Evolutionary conservation across 1,140 invertebrate genomes (phyloP), one percentile per base, ranked within the genome.

Genomic region (Polypedilum pembai): DNA sequence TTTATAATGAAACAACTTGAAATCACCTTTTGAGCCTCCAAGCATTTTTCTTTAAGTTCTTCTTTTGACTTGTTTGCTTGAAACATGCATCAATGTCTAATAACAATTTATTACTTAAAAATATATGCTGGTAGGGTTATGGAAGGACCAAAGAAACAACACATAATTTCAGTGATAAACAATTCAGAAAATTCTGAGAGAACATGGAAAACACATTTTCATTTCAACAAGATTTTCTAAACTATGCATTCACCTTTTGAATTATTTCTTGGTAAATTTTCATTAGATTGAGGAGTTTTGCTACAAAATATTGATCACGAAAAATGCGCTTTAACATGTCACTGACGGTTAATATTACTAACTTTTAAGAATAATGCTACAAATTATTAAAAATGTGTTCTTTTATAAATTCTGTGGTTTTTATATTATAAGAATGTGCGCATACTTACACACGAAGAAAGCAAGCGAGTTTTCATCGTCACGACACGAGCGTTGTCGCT

Each of bases 21-120:
- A 69, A 69, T 69, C 65, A 69, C 65, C 65, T 69, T 69, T 69
- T 69, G 18, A 69, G 65, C 65, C 65, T 69, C 17, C 65, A 69
- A 69, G 65, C 65, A 69, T 3, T 69, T 69, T 69, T 18, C 5
- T 18, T 1, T 69, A 3, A 20, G 12, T 56, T 56, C 8, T 45
- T 45, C 41, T 8, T 45, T 56, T 33, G 12, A 15, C 10, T 56
- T n/a, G 12, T 3, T n/a, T 4, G 12, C 45, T 56, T 56, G 12
- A 56, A 4, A 12, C 12, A n/a, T 56, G 45, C 45, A 69, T 21
- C 65, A 21, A 69, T 69, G 65, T 18, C 65, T 69, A 69, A 69
- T 69, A 69, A 69, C 17, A 69, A 69, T 18, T 18, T 18, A 18
- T 69, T 69, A 69, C 18, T 56, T 21, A 10, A 69, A 10, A 18